Evolutionary conservation across 2,113 vertebrate genomes (phyloP).

Genomic region (Anhinga rufa): DNA sequence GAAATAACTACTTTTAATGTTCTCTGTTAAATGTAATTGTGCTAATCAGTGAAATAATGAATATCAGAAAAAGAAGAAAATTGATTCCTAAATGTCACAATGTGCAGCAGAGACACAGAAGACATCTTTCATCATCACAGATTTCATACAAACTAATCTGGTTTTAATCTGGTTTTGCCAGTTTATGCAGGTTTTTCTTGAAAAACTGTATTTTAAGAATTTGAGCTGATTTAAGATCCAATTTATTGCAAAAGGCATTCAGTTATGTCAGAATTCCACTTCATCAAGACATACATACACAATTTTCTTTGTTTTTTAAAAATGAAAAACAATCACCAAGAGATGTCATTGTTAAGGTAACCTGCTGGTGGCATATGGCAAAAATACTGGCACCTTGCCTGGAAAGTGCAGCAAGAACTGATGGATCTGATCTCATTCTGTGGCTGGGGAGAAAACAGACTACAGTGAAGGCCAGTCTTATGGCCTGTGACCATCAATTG

Average conservation of each 20-base stretch:
- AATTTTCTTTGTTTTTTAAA: background rate
- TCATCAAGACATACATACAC: background rate
- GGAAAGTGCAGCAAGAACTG: background rate
- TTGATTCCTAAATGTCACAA: no score
- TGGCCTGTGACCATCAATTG: background rate
- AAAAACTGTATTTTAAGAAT: background rate
- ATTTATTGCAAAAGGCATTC: background rate
- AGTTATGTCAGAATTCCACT: background rate
- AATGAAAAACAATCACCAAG: background rate
- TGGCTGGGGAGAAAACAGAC: background rate
- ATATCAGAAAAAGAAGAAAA: no score
- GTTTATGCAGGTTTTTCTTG: background rate
- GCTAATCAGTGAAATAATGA: no score
- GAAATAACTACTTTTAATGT: constrained; percentile 39
- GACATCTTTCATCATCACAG: background rate
- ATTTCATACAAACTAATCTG: background rate
- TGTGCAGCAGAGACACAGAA: background rate
- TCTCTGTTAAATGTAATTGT: constrained; percentile 16
- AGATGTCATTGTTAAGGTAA: background rate
- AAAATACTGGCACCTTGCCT: constrained; percentile 31
- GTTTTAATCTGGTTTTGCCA: background rate
- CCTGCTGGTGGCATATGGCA: background rate
- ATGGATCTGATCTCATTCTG: background rate
- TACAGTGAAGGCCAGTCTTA: background rate
- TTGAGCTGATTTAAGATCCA: background rate